Base-by-base conservation (phyloP, 2,888 invertebrate genomes). In the Anthophora plumipes region DNA sequence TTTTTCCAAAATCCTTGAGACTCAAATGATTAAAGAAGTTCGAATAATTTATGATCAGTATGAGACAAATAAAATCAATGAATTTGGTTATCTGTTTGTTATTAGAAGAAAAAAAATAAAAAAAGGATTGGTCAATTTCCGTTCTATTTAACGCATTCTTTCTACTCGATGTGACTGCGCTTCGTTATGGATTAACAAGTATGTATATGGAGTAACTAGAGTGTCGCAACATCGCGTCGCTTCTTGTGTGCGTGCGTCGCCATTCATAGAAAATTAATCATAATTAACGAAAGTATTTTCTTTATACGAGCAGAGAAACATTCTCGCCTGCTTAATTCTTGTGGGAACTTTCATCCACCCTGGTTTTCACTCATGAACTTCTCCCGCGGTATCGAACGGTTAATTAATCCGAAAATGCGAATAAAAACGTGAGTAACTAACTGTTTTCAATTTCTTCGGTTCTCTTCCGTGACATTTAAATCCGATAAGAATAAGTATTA, bases 271-370 rank as follows among this genome's bases (percentile, higher is more conserved):
- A 72, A 82, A 82, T 81, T 81, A 71, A 76, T 82, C 52, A 61
- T 77, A 73, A 77, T 73, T 82, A 82, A 77, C 48, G 69, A 76
- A 74, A 59, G 60, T 43, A 54, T 74, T 77, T 82, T 70, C 70
- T 63, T 61, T 61, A 14, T 22, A 48, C 43, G 41, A 31, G 17
- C 50, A 59, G 37, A 25, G 69, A 39, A 48, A 25, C 41, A 25
- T 57, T 72, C 59, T 46, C 43, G n/a, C 31, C 59, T 39, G 48
- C 64, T 60, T 50, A 54, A 54, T 68, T 61, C 46, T 61, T 79
- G 77, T 76, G 87, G 72, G 84, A 86, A 84, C 59, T 59, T 78
- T 79, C 73, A 77, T 77, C 72, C 54, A 55, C 37, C 39, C 25
- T 7, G 39, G 66, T 69, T 85, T 87, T 84, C 85, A 77, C 81